Percentiles rank a stretch among this genome's conserved stretches.
phyloP scores from a whole-genome alignment of 1,140 invertebrate species.

The Bursaphelenchus mucronatus region DNA sequence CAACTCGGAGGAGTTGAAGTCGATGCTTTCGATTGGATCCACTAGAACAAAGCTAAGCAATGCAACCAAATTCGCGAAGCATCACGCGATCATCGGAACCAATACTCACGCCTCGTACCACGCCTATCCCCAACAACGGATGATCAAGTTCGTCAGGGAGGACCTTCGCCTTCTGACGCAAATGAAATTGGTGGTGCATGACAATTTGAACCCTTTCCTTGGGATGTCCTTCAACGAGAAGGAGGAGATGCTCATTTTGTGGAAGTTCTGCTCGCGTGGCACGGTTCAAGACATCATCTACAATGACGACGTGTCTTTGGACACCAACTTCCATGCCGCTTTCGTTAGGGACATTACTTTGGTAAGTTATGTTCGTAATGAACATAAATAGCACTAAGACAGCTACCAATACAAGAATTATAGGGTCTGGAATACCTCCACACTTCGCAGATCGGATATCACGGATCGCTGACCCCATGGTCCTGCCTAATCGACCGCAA shows the following conservation, averaged over 20 bases:
- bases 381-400: background rate
- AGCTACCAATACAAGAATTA: background rate
- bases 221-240: conserved; percentile 58
- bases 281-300: conserved; percentile 57
- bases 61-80: conserved; percentile 51
- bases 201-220: conserved; percentile 56
- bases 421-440: conserved; percentile 57
- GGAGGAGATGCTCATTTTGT: conserved; percentile 54
- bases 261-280: conserved; percentile 57
- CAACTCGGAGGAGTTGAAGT: conserved; percentile 57
- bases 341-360: conserved; percentile 57
- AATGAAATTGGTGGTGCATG: conserved; percentile 46
- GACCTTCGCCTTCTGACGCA: conserved; percentile 45
- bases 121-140: conserved; percentile 50
- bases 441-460: conserved; percentile 53
- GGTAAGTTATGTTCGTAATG: conserved; percentile 13
- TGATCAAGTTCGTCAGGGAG: conserved; percentile 44
- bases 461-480: conserved; percentile 56
- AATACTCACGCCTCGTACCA: conserved; percentile 57
- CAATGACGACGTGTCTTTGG: conserved; percentile 49
- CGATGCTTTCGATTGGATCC: conserved; percentile 56
- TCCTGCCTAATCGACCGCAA: conserved; percentile 56
- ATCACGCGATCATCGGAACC: conserved; percentile 56
- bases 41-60: conserved; percentile 54
- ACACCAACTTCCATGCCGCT: conserved; percentile 54